A percentile compares a stretch with the other conserved stretches of the same genome.
phyloP scores from a whole-genome alignment of 1,140 invertebrate genomes.

The Drosophila albomicans region DNA sequence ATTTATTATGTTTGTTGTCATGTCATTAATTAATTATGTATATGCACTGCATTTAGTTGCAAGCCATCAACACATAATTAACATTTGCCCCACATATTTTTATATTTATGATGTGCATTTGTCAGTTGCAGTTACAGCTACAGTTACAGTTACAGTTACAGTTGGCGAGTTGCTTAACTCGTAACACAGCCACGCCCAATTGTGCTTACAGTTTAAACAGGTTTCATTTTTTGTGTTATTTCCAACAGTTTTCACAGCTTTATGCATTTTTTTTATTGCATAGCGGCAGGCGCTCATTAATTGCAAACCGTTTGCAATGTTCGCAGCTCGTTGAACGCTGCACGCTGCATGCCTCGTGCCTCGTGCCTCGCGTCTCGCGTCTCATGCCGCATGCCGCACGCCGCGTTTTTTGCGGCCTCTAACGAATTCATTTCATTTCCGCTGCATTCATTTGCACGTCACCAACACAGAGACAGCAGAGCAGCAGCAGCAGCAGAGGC shows the following conservation, averaged over 20 bases:
- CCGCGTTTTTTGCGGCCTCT: slow-evolving; percentile 73
- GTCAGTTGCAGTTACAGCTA: slow-evolving; percentile 11
- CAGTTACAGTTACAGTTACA: slow-evolving; percentile 4
- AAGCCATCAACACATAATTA: not conserved
- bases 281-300: slow-evolving; percentile 68
- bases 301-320: slow-evolving; percentile 78
- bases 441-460: slow-evolving; percentile 79
- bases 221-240: slow-evolving; percentile 11
- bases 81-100: not conserved
- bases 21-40: slow-evolving; percentile 5
- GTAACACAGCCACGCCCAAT: slow-evolving; percentile 20
- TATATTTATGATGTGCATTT: slow-evolving; percentile 23
- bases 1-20: slow-evolving; percentile 1
- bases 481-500: slow-evolving; percentile 8
- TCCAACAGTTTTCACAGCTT: slow-evolving; percentile 60
- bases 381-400: slow-evolving; percentile 50
- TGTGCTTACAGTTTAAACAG: slow-evolving; percentile 30
- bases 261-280: slow-evolving; percentile 49
- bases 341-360: slow-evolving; percentile 50
- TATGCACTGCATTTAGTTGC: not conserved
- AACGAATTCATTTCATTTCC: slow-evolving; percentile 81
- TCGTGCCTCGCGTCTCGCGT: slow-evolving; percentile 50
- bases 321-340: slow-evolving; percentile 75
- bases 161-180: slow-evolving; percentile 18
- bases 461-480: slow-evolving; percentile 30